phyloP scores from a whole-genome alignment of 2,888 invertebrate genomes.

The Metalampra italica region DNA sequence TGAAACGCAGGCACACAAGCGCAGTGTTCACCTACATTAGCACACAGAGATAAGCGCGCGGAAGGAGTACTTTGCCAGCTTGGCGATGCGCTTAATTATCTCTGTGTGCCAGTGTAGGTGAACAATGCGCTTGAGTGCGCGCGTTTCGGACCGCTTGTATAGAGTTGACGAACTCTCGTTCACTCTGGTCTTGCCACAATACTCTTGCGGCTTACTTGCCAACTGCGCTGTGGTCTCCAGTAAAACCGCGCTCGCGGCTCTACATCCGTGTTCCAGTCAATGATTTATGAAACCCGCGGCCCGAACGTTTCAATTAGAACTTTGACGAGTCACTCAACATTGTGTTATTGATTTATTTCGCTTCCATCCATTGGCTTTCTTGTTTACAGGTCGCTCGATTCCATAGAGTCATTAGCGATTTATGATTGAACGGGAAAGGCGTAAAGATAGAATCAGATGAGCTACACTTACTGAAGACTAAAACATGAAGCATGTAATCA shows the following conservation, averaged over 20 bases:
- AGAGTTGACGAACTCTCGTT: no score
- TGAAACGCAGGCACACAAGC: no score
- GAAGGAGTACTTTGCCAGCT: no score
- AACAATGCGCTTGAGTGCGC: no score
- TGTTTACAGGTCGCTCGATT: neutral
- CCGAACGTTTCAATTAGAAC: constrained; percentile 56
- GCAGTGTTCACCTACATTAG: no score
- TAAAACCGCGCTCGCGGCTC: neutral
- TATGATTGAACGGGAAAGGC: neutral
- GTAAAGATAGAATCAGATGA: no score
- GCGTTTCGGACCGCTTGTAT: no score
- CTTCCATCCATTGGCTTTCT: neutral
- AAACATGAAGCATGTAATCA: neutral
- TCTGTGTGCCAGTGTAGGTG: no score
- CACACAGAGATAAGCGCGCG: no score
- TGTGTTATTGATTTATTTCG: constrained; percentile 39
- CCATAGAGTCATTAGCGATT: neutral
- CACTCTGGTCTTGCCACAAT: no score
- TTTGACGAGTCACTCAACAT: constrained; percentile 54
- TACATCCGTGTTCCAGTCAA: constrained; percentile 27
- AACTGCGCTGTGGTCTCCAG: neutral
- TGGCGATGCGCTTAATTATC: no score
- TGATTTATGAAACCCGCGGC: constrained; percentile 50
- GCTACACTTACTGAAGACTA: no score
- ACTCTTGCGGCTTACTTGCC: neutral